Percentiles rank a stretch among this genome's conserved stretches.
Conservation (phyloP, 2,797 vertebrate species). For the Todus mexicanus region DNA sequence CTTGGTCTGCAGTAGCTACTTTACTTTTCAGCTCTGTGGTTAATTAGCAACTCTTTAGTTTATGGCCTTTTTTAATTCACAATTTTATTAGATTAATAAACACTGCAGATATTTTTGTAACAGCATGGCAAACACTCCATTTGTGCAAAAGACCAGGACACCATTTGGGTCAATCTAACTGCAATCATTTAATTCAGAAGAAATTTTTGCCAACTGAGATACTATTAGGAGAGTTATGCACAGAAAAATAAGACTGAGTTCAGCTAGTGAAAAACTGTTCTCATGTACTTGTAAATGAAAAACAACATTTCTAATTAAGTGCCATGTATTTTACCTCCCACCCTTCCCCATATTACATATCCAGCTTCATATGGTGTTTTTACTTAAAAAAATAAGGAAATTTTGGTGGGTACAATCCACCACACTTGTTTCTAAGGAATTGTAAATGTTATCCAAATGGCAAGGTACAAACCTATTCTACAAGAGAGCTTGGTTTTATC, state of each 20-base stretch:
- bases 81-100: slow-evolving; percentile 30
- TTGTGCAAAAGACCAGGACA: not conserved
- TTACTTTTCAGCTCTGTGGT: not conserved
- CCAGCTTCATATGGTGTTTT: not conserved
- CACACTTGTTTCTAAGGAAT: not conserved
- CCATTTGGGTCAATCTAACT: not conserved
- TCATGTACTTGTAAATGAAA: not conserved
- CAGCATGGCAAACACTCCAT: not conserved
- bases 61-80: not conserved
- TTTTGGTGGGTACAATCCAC: not conserved
- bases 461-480: not conserved
- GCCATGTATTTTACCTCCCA: not conserved
- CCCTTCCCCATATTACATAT: not conserved
- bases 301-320: not conserved
- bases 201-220: not conserved
- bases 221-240: not conserved
- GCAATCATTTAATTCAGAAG: not conserved
- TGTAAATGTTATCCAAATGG: not conserved
- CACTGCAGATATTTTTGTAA: not conserved
- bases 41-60: not conserved
- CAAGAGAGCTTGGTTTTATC: not conserved
- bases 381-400: not conserved
- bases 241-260: not conserved
- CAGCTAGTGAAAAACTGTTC: not conserved
- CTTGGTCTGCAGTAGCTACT: not conserved